These are phyloP conservation scores for Agrilus mali DNA, from an alignment of 2,888 invertebrate species.

Conservation along the genomic window DNA sequence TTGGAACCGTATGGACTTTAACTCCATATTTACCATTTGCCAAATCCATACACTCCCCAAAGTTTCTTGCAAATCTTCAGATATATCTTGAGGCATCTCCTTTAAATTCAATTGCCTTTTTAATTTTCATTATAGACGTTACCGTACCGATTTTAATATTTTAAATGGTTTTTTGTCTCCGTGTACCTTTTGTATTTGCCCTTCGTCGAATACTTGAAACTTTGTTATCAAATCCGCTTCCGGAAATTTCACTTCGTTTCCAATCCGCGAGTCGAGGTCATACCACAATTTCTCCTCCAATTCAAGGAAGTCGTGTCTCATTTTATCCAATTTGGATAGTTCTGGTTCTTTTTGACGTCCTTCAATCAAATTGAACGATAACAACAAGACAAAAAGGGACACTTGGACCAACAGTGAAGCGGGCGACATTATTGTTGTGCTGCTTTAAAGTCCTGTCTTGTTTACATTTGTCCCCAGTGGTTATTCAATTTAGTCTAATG, in stretches of 20 bases:
- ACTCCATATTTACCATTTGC: constrained; percentile 46
- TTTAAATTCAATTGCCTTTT: constrained; percentile 8
- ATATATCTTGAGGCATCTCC: constrained; percentile 20
- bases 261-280: constrained; percentile 16
- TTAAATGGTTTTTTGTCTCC: background rate
- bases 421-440: no score
- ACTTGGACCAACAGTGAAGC: no score
- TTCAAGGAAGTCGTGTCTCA: constrained; percentile 45
- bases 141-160: no score
- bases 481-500: background rate
- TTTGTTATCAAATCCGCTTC: constrained; percentile 46
- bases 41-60: constrained; percentile 48
- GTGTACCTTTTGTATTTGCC: constrained; percentile 30
- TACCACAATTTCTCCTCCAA: constrained; percentile 41
- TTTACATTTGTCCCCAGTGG: background rate
- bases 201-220: constrained; percentile 43
- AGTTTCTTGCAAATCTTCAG: constrained; percentile 15
- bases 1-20: constrained; percentile 49
- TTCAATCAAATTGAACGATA: no score
- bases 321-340: constrained; percentile 37
- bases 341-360: background rate
- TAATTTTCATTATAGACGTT: background rate
- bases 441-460: background rate
- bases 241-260: constrained; percentile 19
- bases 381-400: no score